These are phyloP conservation scores for Eupithecia dodoneata DNA, from an alignment of 2,888 invertebrate genomes.

Conservation along the genomic window DNA sequence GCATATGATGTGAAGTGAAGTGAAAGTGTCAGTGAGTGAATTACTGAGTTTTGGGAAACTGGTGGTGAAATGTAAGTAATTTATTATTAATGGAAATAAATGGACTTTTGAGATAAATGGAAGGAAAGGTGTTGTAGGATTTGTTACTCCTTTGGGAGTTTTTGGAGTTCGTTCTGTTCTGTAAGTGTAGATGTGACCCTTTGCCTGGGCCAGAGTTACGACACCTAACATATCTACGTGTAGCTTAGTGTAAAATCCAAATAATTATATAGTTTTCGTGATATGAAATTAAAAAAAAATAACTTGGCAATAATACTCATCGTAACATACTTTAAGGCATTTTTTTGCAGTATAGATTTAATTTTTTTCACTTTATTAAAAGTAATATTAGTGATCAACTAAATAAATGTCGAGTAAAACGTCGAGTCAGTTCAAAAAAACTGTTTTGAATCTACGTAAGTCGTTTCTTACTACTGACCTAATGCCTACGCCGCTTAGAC, in stretches of 20 bases:
- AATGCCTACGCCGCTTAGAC: constrained; percentile 17
- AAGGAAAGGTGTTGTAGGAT: constrained; percentile 14
- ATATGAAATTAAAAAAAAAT: not conserved
- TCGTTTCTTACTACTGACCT: not conserved
- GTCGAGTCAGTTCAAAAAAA: not conserved
- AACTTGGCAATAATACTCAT: not conserved
- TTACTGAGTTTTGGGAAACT: constrained; percentile 18
- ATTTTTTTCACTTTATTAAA: not conserved
- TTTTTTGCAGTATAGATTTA: not conserved
- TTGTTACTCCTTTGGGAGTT: constrained; percentile 23
- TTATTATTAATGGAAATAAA: not conserved
- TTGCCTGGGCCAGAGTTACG: not conserved
- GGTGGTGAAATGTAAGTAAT: constrained; percentile 29
- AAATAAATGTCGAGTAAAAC: not conserved
- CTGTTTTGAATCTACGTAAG: not conserved
- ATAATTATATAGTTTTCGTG: not conserved
- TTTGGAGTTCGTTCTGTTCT: constrained; percentile 6
- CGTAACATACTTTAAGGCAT: not conserved
- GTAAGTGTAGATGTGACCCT: constrained; percentile 8
- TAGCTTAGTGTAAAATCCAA: not conserved
- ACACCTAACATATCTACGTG: not conserved
- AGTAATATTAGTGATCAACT: not conserved
- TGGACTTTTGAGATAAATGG: constrained; percentile 8
- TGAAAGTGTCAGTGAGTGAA: constrained; percentile 32
- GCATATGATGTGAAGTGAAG: constrained; percentile 39